Evolutionary conservation across 1,140 invertebrate genomes (phyloP).

Genomic region (Lepidurus packardi): DNA sequence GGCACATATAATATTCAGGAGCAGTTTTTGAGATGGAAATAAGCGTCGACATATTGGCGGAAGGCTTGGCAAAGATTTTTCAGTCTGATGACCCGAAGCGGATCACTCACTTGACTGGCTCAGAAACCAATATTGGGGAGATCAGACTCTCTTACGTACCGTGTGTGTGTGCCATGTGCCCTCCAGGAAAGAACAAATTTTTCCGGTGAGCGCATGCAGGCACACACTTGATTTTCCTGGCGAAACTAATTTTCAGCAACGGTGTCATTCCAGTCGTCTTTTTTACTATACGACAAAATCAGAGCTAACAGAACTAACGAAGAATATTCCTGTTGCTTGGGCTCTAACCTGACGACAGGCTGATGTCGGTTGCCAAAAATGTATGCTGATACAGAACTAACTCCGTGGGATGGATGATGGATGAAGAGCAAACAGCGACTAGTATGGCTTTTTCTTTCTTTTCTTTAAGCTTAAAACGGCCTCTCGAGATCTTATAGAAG

Average conservation of each 20-base stretch:
- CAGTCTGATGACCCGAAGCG: not conserved
- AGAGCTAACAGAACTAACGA: no score
- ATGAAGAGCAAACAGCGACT: not conserved
- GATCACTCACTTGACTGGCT: conserved; percentile 17
- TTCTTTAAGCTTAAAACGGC: not conserved
- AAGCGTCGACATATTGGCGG: not conserved
- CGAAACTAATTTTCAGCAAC: not conserved
- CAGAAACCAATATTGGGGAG: not conserved
- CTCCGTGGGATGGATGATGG: not conserved
- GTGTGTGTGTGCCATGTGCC: not conserved
- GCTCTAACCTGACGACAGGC: not conserved
- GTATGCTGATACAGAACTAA: not conserved
- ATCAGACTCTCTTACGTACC: not conserved
- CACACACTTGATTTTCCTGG: not conserved
- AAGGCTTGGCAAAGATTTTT: not conserved
- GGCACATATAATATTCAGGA: not conserved
- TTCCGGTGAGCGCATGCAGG: not conserved
- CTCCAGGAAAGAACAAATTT: not conserved
- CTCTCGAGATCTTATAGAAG: not conserved
- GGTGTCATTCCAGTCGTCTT: no score
- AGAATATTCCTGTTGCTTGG: not conserved
- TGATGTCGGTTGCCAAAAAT: not conserved
- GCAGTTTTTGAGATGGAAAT: not conserved
- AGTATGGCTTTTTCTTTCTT: not conserved
- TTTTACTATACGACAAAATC: no score